Percentiles rank a stretch among this genome's conserved stretches.
Evolutionary conservation across 2,113 vertebrate genomes (phyloP).

Genomic region (Embiotoca jacksoni): DNA sequence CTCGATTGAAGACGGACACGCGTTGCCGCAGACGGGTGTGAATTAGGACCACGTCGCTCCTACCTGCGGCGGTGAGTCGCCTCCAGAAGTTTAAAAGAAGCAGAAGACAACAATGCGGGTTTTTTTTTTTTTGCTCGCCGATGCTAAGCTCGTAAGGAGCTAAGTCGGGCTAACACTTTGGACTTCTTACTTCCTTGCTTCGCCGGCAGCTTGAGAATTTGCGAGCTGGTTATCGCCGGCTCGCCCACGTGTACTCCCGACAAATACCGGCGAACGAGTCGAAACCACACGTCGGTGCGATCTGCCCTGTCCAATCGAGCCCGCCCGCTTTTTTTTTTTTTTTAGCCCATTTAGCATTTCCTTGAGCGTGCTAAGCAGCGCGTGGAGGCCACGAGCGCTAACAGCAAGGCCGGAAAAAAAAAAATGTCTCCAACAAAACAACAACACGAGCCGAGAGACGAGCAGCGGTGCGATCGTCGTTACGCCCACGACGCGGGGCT

Average conservation of each 20-base stretch:
- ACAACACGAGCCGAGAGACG: slow-evolving; percentile 54
- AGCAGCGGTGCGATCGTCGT: not conserved
- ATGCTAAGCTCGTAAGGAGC: slow-evolving; percentile 57
- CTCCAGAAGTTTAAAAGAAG: slow-evolving; percentile 1
- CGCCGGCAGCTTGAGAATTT: slow-evolving; percentile 10
- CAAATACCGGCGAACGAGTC: not conserved
- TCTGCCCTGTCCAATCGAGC: slow-evolving; percentile 59
- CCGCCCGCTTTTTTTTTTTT: slow-evolving; percentile 13
- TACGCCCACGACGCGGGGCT: not conserved
- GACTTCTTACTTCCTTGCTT: slow-evolving; percentile 59
- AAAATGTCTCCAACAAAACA: slow-evolving; percentile 80
- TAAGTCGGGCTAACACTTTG: slow-evolving; percentile 41
- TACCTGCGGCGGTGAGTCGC: not conserved
- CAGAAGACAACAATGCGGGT: slow-evolving; percentile 74
- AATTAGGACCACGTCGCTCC: not conserved
- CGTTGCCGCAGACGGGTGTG: accelerated
- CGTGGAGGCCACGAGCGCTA: slow-evolving; percentile 81
- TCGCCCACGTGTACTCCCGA: not conserved
- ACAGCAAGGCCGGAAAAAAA: slow-evolving; percentile 78
- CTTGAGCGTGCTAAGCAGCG: slow-evolving; percentile 68
- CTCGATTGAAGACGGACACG: accelerated
- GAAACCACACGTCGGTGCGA: not conserved
- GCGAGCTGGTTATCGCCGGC: accelerated
- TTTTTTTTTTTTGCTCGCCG: slow-evolving; percentile 14
- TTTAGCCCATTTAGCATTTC: slow-evolving; percentile 59